phyloP scores from a whole-genome alignment of 2,797 vertebrate species.

The Cephalopachus bancanus region DNA sequence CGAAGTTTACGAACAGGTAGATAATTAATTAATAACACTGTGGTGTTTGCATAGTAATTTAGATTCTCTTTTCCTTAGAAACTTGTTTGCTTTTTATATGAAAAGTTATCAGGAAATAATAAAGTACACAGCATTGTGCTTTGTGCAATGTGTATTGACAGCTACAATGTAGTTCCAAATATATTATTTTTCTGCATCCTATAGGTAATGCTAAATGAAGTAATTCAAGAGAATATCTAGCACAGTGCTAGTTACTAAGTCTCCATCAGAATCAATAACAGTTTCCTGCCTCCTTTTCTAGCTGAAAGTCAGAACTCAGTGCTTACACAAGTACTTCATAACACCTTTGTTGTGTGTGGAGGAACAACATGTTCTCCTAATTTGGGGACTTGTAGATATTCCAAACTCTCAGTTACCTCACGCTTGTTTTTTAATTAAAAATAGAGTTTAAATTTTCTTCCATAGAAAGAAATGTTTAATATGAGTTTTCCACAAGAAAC shows the following conservation, averaged over 20 bases:
- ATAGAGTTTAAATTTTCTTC: background rate
- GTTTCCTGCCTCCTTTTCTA: background rate
- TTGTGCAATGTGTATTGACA: background rate
- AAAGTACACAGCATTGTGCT: background rate
- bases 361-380: background rate
- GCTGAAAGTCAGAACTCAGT: background rate
- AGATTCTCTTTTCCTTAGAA: background rate
- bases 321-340: background rate
- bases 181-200: background rate
- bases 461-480: background rate
- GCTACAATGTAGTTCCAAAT: background rate
- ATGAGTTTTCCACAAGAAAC: background rate
- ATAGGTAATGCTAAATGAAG: background rate
- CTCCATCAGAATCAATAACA: background rate
- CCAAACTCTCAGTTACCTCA: background rate
- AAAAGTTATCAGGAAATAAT: slow-evolving; percentile 42
- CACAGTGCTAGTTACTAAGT: background rate
- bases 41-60: background rate
- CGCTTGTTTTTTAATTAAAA: background rate
- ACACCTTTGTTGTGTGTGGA: background rate
- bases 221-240: background rate
- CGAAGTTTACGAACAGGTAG: background rate
- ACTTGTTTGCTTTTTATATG: background rate
- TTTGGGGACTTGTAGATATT: background rate
- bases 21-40: background rate